These are phyloP conservation scores for Enchytraeus crypticus DNA, from an alignment of 2,888 invertebrate genomes.

Conservation along the genomic window DNA sequence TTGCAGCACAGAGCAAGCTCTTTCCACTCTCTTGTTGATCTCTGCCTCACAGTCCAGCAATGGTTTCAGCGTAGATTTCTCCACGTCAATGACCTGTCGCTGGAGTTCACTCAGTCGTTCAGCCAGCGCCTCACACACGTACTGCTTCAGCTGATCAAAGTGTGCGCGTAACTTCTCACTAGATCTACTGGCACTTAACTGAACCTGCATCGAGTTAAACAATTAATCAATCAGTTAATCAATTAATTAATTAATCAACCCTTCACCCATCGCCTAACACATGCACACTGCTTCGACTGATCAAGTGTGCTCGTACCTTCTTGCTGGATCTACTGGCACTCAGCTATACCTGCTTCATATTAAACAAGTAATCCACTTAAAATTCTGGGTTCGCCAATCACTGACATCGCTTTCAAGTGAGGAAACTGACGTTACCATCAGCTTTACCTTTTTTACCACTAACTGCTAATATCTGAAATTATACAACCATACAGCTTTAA, in stretches of 20 bases:
- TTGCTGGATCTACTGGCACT: slow-evolving; percentile 32
- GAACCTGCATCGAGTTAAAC: slow-evolving; percentile 26
- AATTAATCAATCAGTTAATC: neutral
- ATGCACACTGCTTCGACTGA: neutral
- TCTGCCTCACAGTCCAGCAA: slow-evolving; percentile 36
- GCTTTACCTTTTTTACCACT: too few species aligned
- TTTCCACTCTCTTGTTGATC: slow-evolving; percentile 32
- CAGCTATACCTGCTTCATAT: slow-evolving; percentile 25
- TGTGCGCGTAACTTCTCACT: slow-evolving; percentile 31
- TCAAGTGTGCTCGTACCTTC: slow-evolving; percentile 34
- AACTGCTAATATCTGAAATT: too few species aligned
- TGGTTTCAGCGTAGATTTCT: slow-evolving; percentile 33
- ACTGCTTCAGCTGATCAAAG: slow-evolving; percentile 31
- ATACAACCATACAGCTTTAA: too few species aligned
- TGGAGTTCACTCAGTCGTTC: slow-evolving; percentile 29
- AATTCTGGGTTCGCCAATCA: too few species aligned
- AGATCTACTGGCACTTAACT: slow-evolving; percentile 32
- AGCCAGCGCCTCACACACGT: slow-evolving; percentile 31
- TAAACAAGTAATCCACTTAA: too few species aligned
- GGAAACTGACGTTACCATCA: too few species aligned
- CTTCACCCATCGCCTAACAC: neutral
- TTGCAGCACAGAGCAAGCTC: slow-evolving; percentile 34
- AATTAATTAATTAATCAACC: neutral
- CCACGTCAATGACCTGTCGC: slow-evolving; percentile 32
- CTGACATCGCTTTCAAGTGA: too few species aligned